Conservation (phyloP, 1,140 invertebrate species). For the Panonychus citri region DNA sequence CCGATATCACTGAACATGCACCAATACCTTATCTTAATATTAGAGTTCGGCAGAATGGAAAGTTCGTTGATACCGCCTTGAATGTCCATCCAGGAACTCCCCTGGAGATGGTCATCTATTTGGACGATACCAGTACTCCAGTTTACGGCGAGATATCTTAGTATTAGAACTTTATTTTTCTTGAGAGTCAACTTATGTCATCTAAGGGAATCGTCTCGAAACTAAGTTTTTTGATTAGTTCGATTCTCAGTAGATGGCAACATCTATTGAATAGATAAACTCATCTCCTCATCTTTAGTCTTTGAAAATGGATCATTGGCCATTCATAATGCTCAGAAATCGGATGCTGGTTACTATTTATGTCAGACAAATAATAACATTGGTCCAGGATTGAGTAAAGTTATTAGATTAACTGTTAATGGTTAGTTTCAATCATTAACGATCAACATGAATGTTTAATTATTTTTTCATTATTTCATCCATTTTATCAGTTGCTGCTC, state of each 20-base stretch:
- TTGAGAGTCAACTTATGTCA: too few relatives aligned
- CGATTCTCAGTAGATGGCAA: too few relatives aligned
- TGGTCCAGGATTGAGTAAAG: constrained; percentile 53
- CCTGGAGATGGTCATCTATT: constrained; percentile 67
- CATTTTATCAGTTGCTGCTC: constrained; percentile 13
- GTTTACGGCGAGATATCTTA: too few relatives aligned
- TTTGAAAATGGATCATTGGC: constrained; percentile 29
- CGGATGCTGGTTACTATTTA: constrained; percentile 34
- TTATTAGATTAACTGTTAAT: constrained; percentile 29
- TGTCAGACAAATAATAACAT: constrained; percentile 85
- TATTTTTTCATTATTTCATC: background rate
- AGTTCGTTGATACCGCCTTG: constrained; percentile 41
- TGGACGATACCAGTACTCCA: constrained; percentile 41
- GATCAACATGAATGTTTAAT: background rate
- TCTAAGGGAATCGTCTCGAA: too few relatives aligned
- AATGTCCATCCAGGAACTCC: constrained; percentile 74
- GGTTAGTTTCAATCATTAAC: constrained; percentile 21
- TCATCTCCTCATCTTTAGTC: constrained; percentile 17
- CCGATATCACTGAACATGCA: constrained; percentile 29
- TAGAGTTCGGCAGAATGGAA: constrained; percentile 54
- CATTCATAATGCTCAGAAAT: constrained; percentile 23
- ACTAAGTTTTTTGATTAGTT: too few relatives aligned
- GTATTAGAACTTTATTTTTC: too few relatives aligned
- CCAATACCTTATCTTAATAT: constrained; percentile 57
- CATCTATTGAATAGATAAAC: constrained; percentile 15